Conservation (phyloP, 2,888 invertebrate species). For the Dichetophora obliterata region DNA sequence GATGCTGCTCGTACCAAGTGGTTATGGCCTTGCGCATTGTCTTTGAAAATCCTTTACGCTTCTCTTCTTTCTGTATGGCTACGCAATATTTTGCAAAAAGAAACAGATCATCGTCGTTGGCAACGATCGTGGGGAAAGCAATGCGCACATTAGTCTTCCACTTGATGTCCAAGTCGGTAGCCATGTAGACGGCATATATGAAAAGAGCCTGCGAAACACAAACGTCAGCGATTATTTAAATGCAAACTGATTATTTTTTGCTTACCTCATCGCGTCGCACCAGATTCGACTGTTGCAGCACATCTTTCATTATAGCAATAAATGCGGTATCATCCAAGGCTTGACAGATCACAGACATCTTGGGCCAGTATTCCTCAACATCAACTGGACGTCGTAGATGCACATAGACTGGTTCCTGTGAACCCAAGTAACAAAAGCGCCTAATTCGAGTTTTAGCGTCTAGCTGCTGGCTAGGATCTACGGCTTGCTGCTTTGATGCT, state of each 20-base stretch:
- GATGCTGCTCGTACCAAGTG: conserved; percentile 60
- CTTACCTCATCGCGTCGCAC: conserved; percentile 64
- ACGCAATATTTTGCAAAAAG: conserved; percentile 59
- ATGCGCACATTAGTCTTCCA: conserved; percentile 55
- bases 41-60: conserved; percentile 56
- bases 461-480: conserved; percentile 32
- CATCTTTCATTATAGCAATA: conserved; percentile 48
- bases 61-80: conserved; percentile 52
- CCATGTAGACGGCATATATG: conserved; percentile 60
- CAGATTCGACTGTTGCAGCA: conserved; percentile 48
- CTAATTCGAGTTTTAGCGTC: conserved; percentile 50
- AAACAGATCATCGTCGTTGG: conserved; percentile 59
- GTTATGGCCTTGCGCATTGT: conserved; percentile 62
- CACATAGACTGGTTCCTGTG: conserved; percentile 56
- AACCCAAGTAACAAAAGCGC: conserved; percentile 62
- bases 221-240: neutral
- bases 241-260: neutral
- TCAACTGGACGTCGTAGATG: conserved; percentile 45
- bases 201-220: conserved; percentile 53
- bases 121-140: conserved; percentile 53
- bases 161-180: conserved; percentile 46
- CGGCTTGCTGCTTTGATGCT: neutral
- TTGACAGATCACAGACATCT: conserved; percentile 49
- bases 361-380: conserved; percentile 46
- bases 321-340: conserved; percentile 51